A percentile compares a stretch with the other conserved stretches of the same genome.
These are phyloP conservation scores for Sphenodon punctatus DNA, from an alignment of 2,797 vertebrate genomes.

Conservation along the genomic window DNA sequence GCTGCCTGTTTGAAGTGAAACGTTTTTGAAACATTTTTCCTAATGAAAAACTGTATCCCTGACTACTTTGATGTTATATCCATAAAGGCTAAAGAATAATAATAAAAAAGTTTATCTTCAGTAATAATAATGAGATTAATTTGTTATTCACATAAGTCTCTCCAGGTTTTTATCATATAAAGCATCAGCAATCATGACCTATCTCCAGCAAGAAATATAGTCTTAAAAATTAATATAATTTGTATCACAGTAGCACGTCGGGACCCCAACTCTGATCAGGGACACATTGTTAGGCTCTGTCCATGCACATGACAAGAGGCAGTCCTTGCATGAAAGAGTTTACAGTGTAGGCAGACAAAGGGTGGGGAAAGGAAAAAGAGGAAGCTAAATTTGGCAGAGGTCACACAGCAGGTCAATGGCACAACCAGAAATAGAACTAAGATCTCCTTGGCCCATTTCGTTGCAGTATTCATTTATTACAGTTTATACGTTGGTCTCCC, in stretches of 20 bases:
- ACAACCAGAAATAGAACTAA: too few species aligned
- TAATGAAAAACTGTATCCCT: constrained; percentile 37
- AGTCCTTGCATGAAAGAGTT: background rate
- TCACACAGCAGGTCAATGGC: too few species aligned
- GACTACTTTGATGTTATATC: constrained; percentile 44
- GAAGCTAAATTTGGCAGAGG: too few species aligned
- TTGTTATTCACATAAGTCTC: constrained; percentile 13
- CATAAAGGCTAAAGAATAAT: constrained; percentile 11
- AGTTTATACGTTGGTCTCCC: too few species aligned
- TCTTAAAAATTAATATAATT: background rate
- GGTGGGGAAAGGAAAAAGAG: too few species aligned
- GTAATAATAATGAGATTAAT: constrained; percentile 6
- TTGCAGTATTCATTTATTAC: too few species aligned
- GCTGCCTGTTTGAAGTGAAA: constrained; percentile 50
- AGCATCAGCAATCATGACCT: background rate
- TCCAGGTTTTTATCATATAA: constrained; percentile 8
- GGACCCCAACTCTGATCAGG: background rate
- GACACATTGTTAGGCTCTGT: background rate
- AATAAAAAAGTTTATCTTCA: background rate
- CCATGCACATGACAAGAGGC: background rate
- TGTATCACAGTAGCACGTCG: constrained; percentile 23
- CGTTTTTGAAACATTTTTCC: background rate
- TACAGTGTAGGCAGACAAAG: background rate
- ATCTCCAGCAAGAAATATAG: background rate
- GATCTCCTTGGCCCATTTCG: too few species aligned